Conservation (phyloP, 2,113 vertebrate genomes). For the Apteryx owenii region DNA sequence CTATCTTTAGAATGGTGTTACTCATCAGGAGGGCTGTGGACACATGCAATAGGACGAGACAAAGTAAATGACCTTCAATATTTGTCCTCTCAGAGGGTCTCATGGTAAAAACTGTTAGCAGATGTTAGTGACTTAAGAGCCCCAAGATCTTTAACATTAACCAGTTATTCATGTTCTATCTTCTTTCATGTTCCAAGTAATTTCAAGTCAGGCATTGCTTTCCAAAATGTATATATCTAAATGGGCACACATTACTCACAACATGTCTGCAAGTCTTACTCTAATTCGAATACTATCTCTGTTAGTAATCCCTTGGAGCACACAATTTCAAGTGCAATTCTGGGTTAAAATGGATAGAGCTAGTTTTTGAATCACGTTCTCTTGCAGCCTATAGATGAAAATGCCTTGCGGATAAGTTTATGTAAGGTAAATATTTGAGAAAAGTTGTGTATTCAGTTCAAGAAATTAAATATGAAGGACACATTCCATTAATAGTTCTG, state of each 20-base stretch:
- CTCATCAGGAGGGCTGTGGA: neutral
- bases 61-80: neutral
- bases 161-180: neutral
- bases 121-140: neutral
- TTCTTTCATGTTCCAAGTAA: neutral
- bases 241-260: slow-evolving; percentile 22
- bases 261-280: slow-evolving; percentile 2
- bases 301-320: slow-evolving; percentile 7
- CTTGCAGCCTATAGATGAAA: neutral
- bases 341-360: neutral
- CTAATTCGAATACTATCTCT: slow-evolving; percentile 46
- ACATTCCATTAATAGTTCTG: neutral
- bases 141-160: neutral
- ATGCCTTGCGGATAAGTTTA: neutral
- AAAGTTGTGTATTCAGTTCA: neutral
- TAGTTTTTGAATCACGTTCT: neutral
- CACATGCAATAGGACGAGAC: neutral
- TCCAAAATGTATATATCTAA: neutral
- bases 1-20: slow-evolving; percentile 23
- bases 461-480: neutral
- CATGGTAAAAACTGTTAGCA: neutral
- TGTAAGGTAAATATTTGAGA: slow-evolving; percentile 7
- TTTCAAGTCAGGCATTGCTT: neutral
- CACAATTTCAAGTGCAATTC: neutral
- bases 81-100: neutral